Base-by-base conservation (phyloP, 2,797 vertebrate genomes). In the Sebastes alutus region DNA sequence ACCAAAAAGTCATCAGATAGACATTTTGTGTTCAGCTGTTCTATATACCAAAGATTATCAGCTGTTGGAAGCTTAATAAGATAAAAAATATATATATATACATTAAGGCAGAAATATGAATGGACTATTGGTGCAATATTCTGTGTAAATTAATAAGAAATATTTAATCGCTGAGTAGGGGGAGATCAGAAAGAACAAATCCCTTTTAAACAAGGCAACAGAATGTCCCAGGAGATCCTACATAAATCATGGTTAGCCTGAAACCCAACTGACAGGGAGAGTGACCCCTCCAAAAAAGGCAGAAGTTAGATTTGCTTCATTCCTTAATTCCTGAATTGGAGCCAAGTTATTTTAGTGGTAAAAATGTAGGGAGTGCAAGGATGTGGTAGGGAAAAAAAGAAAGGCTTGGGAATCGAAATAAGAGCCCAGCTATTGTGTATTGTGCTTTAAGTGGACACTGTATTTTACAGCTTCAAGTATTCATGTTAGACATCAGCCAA, bases 281-380 rank as follows among this genome's bases (percentile, higher is more conserved):
- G 13, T 38, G 80, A 87, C 61, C 52, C 32, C 30, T 89, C 94
- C 94, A 94, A 94, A 95, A 94, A 95, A 94, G 94, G 93, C 83
- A 91, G 85, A 88, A 87, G 87, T 77, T 49, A 46, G 72, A 81
- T 81, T 82, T 73, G 82, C 82, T 87, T 82, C 72, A 75, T 81
- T 91, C 90, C 91, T 83, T 75, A 69, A 92, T 88, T 69, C 52
- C 72, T 83, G 85, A 90, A 88, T 75, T 33, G 14, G 20, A 77
- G 88, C 93, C 88, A 93, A 93, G 81, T 85, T 93, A 85, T 94
- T 94, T 94, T 74, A 80, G 82, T 69, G 69, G 93, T 80, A 64
- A 80, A 88, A 88, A 88, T 80, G 79, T 87, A 80, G 81, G 80
- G 82, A 85, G 82, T 33, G 55, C 59, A 85, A 66, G 55, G 58